A percentile compares a stretch with the other conserved stretches of the same genome.
phyloP scores from a whole-genome alignment of 2,888 invertebrate species.

The Aleiodes testaceus region DNA sequence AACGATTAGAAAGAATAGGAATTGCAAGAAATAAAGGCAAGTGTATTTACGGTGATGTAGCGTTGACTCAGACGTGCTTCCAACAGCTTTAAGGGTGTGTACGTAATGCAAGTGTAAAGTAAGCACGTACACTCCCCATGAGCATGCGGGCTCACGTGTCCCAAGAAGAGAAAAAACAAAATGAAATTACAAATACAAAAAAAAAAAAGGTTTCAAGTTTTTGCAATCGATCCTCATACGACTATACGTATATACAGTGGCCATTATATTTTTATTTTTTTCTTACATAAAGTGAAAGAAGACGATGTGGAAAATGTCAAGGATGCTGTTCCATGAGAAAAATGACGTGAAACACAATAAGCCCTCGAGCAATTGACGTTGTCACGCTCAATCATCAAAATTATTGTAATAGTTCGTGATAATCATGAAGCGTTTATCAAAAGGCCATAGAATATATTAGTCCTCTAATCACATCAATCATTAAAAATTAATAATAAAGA shows the following conservation, averaged over 20 bases:
- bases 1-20: constrained; percentile 1
- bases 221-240: constrained; percentile 34
- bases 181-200: constrained; percentile 4
- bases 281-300: constrained; percentile 45
- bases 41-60: constrained; percentile 21
- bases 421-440: constrained; percentile 8
- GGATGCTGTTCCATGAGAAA: constrained; percentile 41
- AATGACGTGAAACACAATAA: constrained; percentile 30
- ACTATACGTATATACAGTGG: constrained; percentile 2
- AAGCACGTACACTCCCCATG: constrained; percentile 16
- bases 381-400: constrained; percentile 39
- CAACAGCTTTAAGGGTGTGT: constrained; percentile 42
- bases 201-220: constrained; percentile 11
- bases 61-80: constrained; percentile 36
- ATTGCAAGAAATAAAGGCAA: constrained; percentile 23
- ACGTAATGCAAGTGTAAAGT: constrained; percentile 32
- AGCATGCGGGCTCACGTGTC: constrained; percentile 44
- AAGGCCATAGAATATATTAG: constrained; percentile 28
- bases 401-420: constrained; percentile 33
- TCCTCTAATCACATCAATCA: no score
- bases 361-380: constrained; percentile 36
- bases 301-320: constrained; percentile 43
- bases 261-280: background rate
- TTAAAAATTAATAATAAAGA: no score
- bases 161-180: constrained; percentile 18